Evolutionary conservation across 2,888 invertebrate species (phyloP).

Genomic region (Stegana nigrithorax): DNA sequence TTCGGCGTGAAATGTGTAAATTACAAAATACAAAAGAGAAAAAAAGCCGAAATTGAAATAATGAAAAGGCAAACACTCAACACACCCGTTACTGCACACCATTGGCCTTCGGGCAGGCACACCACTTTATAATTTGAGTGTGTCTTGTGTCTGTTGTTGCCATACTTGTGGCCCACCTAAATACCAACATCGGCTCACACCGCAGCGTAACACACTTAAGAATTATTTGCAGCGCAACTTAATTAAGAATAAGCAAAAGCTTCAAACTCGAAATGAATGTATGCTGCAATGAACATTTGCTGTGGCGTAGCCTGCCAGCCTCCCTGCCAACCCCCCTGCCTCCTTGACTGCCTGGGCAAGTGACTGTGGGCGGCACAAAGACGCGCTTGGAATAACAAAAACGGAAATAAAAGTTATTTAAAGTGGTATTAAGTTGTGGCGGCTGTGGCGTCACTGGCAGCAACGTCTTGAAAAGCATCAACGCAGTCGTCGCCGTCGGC

Average conservation of each 20-base stretch:
- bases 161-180: not conserved
- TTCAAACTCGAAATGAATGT: slow-evolving; percentile 35
- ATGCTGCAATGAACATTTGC: slow-evolving; percentile 12
- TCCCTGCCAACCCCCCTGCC: too few relatives aligned
- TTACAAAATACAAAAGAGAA: not conserved
- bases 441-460: not conserved
- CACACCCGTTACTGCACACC: not conserved
- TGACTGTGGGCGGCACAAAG: slow-evolving; percentile 26
- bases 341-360: not conserved
- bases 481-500: not conserved
- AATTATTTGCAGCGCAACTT: slow-evolving; percentile 40
- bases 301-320: too few relatives aligned
- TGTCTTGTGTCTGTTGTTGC: not conserved
- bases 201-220: slow-evolving; percentile 13
- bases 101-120: too few relatives aligned
- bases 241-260: slow-evolving; percentile 51
- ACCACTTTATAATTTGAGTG: not conserved
- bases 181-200: not conserved
- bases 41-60: too few relatives aligned
- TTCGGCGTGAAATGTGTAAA: slow-evolving; percentile 21
- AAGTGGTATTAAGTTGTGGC: slow-evolving; percentile 50
- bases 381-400: slow-evolving; percentile 53
- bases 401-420: slow-evolving; percentile 55
- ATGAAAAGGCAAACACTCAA: not conserved
- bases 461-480: too few relatives aligned